These are phyloP conservation scores for Gyps fulvus DNA, from an alignment of 2,113 vertebrate species.

Conservation along the genomic window DNA sequence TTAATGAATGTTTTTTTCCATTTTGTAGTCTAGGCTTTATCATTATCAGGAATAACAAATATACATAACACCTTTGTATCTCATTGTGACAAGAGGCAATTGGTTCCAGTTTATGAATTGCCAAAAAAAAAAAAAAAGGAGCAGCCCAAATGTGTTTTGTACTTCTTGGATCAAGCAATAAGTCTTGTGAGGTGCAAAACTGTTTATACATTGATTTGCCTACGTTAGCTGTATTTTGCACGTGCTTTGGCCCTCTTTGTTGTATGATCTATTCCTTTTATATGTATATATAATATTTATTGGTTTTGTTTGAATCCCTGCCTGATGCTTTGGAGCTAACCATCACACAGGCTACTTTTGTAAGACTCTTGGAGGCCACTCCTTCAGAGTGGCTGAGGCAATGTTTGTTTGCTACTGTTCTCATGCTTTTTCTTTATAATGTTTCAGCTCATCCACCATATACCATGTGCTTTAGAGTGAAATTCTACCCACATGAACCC, in stretches of 20 bases:
- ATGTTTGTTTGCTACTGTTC: constrained; percentile 43
- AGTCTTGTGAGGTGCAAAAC: neutral
- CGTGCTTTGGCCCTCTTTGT: neutral
- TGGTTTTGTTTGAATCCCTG: neutral
- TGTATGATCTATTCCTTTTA: neutral
- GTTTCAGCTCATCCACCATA: constrained; percentile 94
- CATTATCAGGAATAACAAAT: neutral
- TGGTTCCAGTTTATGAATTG: neutral
- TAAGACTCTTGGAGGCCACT: neutral
- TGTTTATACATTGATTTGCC: neutral
- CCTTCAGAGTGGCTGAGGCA: neutral
- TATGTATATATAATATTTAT: neutral
- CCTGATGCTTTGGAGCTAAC: neutral
- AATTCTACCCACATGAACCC: constrained; percentile 97
- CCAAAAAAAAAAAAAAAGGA: neutral
- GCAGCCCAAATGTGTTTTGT: neutral
- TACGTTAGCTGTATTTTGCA: neutral
- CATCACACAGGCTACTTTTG: neutral
- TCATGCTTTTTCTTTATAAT: constrained; percentile 71
- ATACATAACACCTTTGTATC: neutral
- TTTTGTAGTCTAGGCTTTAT: neutral
- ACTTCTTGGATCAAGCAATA: neutral
- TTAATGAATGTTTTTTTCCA: neutral
- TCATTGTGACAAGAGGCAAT: neutral
- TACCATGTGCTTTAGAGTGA: constrained; percentile 99